Base-by-base conservation (phyloP, 2,888 invertebrate species). In the Amblyjoppa fuscipennis region DNA sequence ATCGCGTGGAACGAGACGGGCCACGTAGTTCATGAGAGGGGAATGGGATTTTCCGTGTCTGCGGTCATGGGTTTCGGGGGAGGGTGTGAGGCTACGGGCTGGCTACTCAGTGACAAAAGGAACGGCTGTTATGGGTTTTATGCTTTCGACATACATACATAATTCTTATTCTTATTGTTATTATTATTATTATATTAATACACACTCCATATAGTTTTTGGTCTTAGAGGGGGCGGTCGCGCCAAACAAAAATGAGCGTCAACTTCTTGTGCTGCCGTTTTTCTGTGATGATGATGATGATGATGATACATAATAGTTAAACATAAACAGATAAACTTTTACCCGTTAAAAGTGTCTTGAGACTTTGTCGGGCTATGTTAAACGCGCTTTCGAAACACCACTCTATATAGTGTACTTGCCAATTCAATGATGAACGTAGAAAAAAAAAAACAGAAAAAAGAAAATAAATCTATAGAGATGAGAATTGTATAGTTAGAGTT, bases 181-280 rank as follows among this genome's bases (percentile, higher is more conserved):
- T 70, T 78, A 75, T 76, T 81, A 68, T 73, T 70, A 53, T 70
- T 75, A 70, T 81, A 81, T 81, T 82, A 78, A 85, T 82, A 85
- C 82, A 85, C 85, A 79, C 88, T 87, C 87, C 87, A 87, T 84
- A 88, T 84, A 87, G 83, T 88, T 89, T 89, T 89, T 85, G 86
- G 85, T 87, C 75, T 64, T 71, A 75, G 87, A 70, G 81, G 87
- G 87, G 87, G 81, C 92, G 92, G 95, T 89, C 93, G 93, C 93
- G 96, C 96, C 95, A 95, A 96, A 96, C 97, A 96, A 96, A 96
- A 97, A 97, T 97, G 97, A 97, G 96, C 97, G 97, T 97, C 97
- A 97, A 97, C 97, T 97, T 97, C 97, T 97, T 96, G 95, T 95
- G 95, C 95, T 92, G 91, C 90, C 91, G 92, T 90, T 91, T 89